phyloP scores from a whole-genome alignment of 1,140 invertebrate species.

The Bombus sylvicola region DNA sequence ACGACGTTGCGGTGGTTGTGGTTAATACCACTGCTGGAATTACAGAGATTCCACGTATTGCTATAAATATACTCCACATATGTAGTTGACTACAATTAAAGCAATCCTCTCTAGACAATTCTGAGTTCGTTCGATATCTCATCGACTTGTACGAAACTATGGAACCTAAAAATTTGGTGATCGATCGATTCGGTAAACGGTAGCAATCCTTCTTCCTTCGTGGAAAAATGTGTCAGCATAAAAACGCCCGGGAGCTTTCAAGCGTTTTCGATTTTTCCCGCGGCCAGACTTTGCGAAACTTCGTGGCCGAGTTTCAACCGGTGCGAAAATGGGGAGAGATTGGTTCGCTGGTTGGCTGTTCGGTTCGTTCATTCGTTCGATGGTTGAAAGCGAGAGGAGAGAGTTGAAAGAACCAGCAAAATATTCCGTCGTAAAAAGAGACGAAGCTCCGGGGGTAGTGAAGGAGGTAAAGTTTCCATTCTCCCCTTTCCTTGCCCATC shows the following conservation, averaged over 20 bases:
- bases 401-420: conserved; percentile 36
- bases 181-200: not conserved
- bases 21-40: no score
- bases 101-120: no score
- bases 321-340: conserved; percentile 20
- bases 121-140: no score
- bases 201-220: not conserved
- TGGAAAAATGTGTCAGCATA: conserved; percentile 34
- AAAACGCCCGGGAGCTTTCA: conserved; percentile 50
- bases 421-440: conserved; percentile 60
- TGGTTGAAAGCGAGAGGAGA: conserved; percentile 6
- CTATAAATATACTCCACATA: no score
- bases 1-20: no score
- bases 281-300: conserved; percentile 53
- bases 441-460: not conserved
- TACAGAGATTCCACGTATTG: no score
- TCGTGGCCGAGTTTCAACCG: conserved; percentile 59
- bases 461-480: conserved; percentile 15
- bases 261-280: conserved; percentile 56
- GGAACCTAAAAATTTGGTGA: not conserved
- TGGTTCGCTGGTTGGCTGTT: not conserved
- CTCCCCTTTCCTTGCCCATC: conserved; percentile 13
- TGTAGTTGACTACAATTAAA: no score
- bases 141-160: not conserved
- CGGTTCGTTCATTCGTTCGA: conserved; percentile 9